phyloP scores from a whole-genome alignment of 92 coral and sea anemone genomes.

The Epizoanthus scotinus region DNA sequence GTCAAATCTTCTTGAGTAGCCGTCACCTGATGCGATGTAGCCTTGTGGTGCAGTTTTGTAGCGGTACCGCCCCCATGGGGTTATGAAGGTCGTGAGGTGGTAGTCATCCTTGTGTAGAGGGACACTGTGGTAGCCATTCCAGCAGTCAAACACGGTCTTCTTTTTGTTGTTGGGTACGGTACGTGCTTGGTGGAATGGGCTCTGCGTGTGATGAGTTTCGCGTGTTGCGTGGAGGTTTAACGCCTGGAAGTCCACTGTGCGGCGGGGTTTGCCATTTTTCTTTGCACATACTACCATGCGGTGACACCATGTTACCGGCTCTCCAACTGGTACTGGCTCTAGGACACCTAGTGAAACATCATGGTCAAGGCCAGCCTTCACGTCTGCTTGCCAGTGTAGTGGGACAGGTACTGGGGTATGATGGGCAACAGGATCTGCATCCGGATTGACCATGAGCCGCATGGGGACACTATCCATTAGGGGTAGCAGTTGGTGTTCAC shows the following conservation, averaged over 20 bases:
- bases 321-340: constrained; percentile 54
- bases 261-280: constrained; percentile 57
- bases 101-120: constrained; percentile 56
- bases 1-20: constrained; percentile 57
- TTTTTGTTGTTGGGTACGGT: no score
- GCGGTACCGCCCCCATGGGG: constrained; percentile 70
- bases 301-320: constrained; percentile 59
- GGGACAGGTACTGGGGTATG: constrained; percentile 67
- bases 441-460: constrained; percentile 58
- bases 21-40: constrained; percentile 59
- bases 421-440: constrained; percentile 57
- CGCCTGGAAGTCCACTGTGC: constrained; percentile 63
- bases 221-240: constrained; percentile 61
- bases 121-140: constrained; percentile 39
- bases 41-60: constrained; percentile 77
- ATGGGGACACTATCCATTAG: constrained; percentile 56
- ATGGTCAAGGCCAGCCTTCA: constrained; percentile 55
- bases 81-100: constrained; percentile 70
- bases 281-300: constrained; percentile 59
- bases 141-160: no score
- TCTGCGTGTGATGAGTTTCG: constrained; percentile 60
- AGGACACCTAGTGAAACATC: constrained; percentile 56
- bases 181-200: constrained; percentile 29
- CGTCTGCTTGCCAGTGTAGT: constrained; percentile 63
- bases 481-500: constrained; percentile 65